phyloP scores from a whole-genome alignment of 2,888 invertebrate genomes.

The Amiota communis region DNA sequence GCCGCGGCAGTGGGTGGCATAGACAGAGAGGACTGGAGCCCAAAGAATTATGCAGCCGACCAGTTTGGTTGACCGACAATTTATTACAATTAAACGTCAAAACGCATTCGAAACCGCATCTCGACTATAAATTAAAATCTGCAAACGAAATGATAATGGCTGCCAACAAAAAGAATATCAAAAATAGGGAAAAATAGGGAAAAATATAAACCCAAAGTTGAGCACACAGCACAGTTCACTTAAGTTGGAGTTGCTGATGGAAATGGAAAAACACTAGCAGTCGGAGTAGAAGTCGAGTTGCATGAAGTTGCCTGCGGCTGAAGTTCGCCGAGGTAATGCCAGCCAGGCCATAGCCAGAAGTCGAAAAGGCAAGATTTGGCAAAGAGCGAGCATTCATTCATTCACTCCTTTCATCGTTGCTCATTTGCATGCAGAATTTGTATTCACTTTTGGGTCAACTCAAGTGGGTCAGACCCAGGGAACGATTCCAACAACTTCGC shows the following conservation, averaged over 20 bases:
- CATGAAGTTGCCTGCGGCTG: slow-evolving; percentile 40
- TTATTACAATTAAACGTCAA: slow-evolving; percentile 66
- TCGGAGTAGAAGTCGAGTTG: neutral
- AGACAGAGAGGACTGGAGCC: neutral
- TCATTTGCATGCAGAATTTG: slow-evolving; percentile 23
- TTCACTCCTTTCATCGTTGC: neutral
- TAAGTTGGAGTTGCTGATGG: neutral
- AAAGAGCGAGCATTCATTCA: no score
- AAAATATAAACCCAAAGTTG: neutral
- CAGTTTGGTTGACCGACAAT: slow-evolving; percentile 58
- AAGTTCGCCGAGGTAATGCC: slow-evolving; percentile 33
- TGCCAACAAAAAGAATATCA: slow-evolving; percentile 32
- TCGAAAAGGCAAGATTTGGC: slow-evolving; percentile 15
- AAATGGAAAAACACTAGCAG: neutral
- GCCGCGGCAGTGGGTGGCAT: neutral
- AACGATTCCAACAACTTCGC: neutral
- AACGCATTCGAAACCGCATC: slow-evolving; percentile 58
- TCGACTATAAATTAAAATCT: slow-evolving; percentile 62
- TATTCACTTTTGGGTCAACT: slow-evolving; percentile 53
- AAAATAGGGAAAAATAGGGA: neutral
- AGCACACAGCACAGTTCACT: neutral
- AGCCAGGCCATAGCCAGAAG: no score
- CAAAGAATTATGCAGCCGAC: slow-evolving; percentile 38
- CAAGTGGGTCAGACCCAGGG: slow-evolving; percentile 53
- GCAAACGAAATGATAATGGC: slow-evolving; percentile 61